Base-by-base conservation (phyloP, 2,797 vertebrate species). In the Masticophis lateralis region DNA sequence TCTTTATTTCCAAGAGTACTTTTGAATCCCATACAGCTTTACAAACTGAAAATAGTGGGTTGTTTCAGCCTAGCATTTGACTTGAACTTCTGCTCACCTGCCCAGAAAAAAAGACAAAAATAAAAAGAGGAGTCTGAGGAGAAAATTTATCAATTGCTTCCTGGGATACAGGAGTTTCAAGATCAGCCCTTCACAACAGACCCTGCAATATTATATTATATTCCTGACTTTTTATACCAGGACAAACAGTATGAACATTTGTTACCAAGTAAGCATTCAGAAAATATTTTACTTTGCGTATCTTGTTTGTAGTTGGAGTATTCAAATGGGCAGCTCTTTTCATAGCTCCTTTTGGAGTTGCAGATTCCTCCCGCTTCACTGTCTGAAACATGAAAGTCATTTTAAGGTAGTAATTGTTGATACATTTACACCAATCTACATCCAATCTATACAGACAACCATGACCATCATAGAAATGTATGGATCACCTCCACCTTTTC, bases 241-340 rank as follows among this genome's bases (percentile, higher is more conserved):
- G n/a, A 90, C 51, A 55, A 51, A 83, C 37, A 11, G 3, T 2
- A 43, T 47, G 25, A 47, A 57, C 43, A 43, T 47, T 47, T 47
- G 37, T 27, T 66, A 57, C 20, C 89, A 90, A 43, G n/a, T 32
- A 74, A 27, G 57, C 22, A 55, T 83, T 88, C 56, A 59, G 55
- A 88, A 22, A 74, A 20, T 37, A 43, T 89, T 94, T 95, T 94
- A 86, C 96, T 91, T 93, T 96, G 32, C 94, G 79, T 5, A 51
- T 94, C 91, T 96, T 96, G 43, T 27, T 89, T 25, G 94, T 90
- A 57, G 95, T 92, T 92, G 92, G 88, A 60, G 86, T 56, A 66
- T 56, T 90, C 53, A 56, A 60, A 56, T 51, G 86, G 37, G 93
- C 92, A 12, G 92, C 37, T 60, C 96, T 86, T 90, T 96, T 96